Base-by-base conservation (phyloP, 2,888 invertebrate genomes). In the Lasioglossum leucozonium region DNA sequence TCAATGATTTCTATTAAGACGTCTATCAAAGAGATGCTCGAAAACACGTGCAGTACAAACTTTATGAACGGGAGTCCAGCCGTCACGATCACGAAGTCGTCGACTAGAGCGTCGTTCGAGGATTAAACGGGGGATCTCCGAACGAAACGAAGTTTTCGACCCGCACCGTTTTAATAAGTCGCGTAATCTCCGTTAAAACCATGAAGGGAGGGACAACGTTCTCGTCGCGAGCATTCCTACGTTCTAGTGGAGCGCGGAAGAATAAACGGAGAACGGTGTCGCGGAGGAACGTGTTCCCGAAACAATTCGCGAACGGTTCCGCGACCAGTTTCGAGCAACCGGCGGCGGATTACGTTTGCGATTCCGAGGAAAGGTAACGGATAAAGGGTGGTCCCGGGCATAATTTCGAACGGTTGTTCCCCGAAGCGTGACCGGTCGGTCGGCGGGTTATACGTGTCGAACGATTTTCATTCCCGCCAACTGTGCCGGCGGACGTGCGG, bases 381-480 rank as follows among this genome's bases (percentile, higher is more conserved):
- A 73, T 73, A 58, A 67, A 42, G 55, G 72, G 37, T 26, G 58
- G 13, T 16, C 11, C 18, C 22, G 51, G 8, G 3, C 11, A 67
- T 58, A 71, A 77, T 84, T 37, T 34, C 34, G 37, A 40, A 65
- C 40, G n/a, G 71, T 47, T 79, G 77, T 71, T 75, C 65, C 65
- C n/a, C 40, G 72, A 26, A 72, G 16, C 62, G 62, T 71, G 58
- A 34, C 34, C 22, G 34, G 62, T 62, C 62, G 62, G 67, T 72
- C 3, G 51, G 51, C 3, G 1, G 51, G 51, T 51, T 51, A 47
- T 81, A 80, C 85, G 85, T 79, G 81, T 44, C 69, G 69, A 62
- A 71, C 72, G 79, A 78, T 74, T 87, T 87, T 87, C 86, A 86
- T 86, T 86, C 86, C 76, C 72, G 51, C 79, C 79, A 79, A 82